Base-by-base conservation (phyloP, 2,888 invertebrate species). In the Glyphotaelius pellucidus region DNA sequence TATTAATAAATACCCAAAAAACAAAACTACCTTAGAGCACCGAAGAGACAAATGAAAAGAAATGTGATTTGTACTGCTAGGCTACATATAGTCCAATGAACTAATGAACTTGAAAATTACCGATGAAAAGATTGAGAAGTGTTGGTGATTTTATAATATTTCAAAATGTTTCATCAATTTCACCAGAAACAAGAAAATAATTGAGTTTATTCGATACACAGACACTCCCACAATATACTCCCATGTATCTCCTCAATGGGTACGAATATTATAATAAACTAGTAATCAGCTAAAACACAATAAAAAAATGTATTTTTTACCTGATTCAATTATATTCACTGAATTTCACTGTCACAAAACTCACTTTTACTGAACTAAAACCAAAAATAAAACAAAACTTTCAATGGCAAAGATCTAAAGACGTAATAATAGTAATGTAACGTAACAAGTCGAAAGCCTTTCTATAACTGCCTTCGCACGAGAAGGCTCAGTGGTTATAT, bases 371-470 rank as follows among this genome's bases (percentile, higher is more conserved):
- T 87, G 35, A 32, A 32, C 35, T 52, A 87, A 67, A n/a, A 86
- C 42, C 12, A 47, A 87, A 87, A 52, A 52, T 87, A 87, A 84
- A 84, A 87, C 87, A 47, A 84, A 81, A 87, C 47, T 87, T 52
- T 52, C 87, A 87, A 87, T 87, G 31, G 47, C 31, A 83, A 83
- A 83, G 83, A 83, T 67, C 67, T 67, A 11, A 67, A 67, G 25
- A 67, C 67, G 67, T 67, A 67, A 67, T 67, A 67, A 25, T 67
- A 84, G 14, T 42, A 86, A 30, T 47, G 4, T 67, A 67, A 25
- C 87, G 30, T 87, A 32, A 31, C 87, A 67, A 87, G 87, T 32
- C 79, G 88, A 89, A 89, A 89, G 88, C 31, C 88, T 89, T 32
- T 31, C 15, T 9, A 32, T 79, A 25, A 89, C 88, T 89, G 88